Evolutionary conservation across 2,113 vertebrate genomes (phyloP).

Genomic region (Misgurnus mizolepis): DNA sequence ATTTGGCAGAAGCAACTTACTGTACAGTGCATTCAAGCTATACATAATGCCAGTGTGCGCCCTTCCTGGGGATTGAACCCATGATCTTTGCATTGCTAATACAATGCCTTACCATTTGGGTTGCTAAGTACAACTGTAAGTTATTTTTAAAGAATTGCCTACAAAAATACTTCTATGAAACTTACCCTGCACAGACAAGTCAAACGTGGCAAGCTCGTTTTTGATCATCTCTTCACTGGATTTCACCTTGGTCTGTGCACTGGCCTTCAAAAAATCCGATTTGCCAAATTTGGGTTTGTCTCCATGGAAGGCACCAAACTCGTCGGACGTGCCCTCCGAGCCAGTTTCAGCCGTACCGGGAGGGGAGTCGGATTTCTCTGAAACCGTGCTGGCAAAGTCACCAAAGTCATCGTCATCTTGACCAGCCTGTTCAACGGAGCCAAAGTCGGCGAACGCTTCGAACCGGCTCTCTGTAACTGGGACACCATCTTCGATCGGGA

Average conservation of each 20-base stretch:
- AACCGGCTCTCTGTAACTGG: constrained; percentile 69
- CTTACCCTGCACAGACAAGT: constrained; percentile 97
- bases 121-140: too few relatives aligned
- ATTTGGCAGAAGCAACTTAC: too few relatives aligned
- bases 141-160: background rate
- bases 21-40: too few relatives aligned
- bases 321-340: constrained; percentile 70
- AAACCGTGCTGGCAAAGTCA: constrained; percentile 80
- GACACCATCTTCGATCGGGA: constrained; percentile 73
- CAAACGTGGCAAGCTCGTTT: constrained; percentile 95
- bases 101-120: too few relatives aligned
- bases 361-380: constrained; percentile 68
- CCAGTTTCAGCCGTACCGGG: constrained; percentile 45
- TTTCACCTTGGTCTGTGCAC: constrained; percentile 90
- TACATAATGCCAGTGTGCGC: too few relatives aligned
- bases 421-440: constrained; percentile 45
- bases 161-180: background rate
- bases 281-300: constrained; percentile 98
- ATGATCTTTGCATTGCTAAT: too few relatives aligned
- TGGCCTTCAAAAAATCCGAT: constrained; percentile 95
- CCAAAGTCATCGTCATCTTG: constrained; percentile 76
- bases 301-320: constrained; percentile 91
- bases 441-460: constrained; percentile 78
- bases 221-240: constrained; percentile 99
- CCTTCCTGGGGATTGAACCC: too few relatives aligned